Evolutionary conservation across 2,113 vertebrate species (phyloP).

Genomic region (Bubo bubo): DNA sequence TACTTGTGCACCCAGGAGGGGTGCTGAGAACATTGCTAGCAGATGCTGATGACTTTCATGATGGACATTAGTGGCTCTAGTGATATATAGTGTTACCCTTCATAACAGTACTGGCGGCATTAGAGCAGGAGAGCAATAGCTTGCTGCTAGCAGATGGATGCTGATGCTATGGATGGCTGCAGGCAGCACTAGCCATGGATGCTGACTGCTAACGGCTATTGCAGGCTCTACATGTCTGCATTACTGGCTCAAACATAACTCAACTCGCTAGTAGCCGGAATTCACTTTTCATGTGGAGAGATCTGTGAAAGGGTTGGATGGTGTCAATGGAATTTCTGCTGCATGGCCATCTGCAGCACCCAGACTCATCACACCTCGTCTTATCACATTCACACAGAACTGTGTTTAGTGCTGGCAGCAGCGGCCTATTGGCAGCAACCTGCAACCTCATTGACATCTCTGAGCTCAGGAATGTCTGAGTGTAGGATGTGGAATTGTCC

Average conservation of each 20-base stretch:
- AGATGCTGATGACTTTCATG: not conserved
- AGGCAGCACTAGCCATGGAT: not conserved
- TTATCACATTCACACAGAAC: not conserved
- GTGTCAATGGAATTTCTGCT: not conserved
- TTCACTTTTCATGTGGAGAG: not conserved
- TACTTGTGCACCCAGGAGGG: not conserved
- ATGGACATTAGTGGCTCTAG: not conserved
- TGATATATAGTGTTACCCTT: not conserved
- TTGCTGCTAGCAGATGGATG: not conserved
- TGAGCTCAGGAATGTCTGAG: not conserved
- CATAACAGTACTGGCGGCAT: not conserved
- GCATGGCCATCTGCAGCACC: not conserved
- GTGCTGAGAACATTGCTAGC: not conserved
- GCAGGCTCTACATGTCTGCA: not conserved
- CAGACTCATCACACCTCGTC: not conserved
- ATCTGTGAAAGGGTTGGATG: not conserved
- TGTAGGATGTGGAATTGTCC: not conserved
- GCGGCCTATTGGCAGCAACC: not conserved
- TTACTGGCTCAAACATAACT: not conserved
- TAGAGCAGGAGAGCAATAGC: not conserved
- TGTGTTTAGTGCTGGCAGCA: not conserved
- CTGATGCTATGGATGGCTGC: not conserved
- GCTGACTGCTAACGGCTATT: not conserved
- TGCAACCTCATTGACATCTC: not conserved
- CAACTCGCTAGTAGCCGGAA: not conserved